Base-by-base conservation (phyloP, 2,797 vertebrate species). In the Acanthis flammea region DNA sequence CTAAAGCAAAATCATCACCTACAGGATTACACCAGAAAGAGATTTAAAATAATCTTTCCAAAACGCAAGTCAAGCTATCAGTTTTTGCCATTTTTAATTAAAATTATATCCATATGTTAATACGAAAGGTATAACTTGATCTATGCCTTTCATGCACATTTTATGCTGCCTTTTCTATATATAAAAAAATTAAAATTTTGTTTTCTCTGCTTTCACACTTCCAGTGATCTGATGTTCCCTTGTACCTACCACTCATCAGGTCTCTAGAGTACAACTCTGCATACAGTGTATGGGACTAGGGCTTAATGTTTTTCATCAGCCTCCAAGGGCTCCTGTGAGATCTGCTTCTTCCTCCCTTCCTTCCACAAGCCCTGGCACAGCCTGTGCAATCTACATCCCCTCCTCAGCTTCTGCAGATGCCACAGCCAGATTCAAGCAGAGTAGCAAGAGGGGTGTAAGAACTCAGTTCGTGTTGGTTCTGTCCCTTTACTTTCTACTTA, bases 381-480 rank as follows among this genome's bases (percentile, higher is more conserved):
- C 31, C 24, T 63, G 51, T 39, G 42, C 51, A 60, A 55, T 48
- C 42, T 4, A 4, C 24, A 45, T 4, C n/a, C 30, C 17, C 28
- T 68, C 41, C 44, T 86, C 48, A 58, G 19, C 31, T 67, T 47
- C 54, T 39, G 31, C 67, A 44, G 55, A 63, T 50, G 48, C 41
- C 27, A 37, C 14, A 60, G 19, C 0, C 4, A 85, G 47, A 45
- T 44, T 41, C 0, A 2, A 82, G 39, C 9, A n/a, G 3, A 39
- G 25, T 0, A 48, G 41, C 37, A 63, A 42, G 55, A 74, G 10
- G 33, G 1, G 0, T 6, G 1, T 5, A 51, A 62, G 25, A 72
- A 35, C 7, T 23, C 44, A 25, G 10, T 13, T 4, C 2, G 2
- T 7, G 1, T 0, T 19, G 14, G 19, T 33, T 72, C 65, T 33